Evolutionary conservation across 2,113 vertebrate species (phyloP), one percentile per base, ranked within the genome.

Genomic region (Odocoileus virginianus): DNA sequence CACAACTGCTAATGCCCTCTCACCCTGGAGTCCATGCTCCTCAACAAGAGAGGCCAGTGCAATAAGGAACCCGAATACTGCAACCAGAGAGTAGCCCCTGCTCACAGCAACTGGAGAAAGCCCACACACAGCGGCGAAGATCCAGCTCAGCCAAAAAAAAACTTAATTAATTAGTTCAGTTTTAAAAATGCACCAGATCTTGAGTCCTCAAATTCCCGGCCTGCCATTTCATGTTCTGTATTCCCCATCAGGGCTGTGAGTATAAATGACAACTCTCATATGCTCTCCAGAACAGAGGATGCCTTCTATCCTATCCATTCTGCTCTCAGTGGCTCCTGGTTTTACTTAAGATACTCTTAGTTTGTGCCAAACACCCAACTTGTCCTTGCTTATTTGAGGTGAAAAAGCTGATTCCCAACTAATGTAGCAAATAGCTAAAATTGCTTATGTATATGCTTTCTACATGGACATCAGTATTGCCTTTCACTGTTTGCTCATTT

Each of bases 301-400:
- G 0, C 28, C 36, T 67, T 43, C 28, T 47, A 58, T 5, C 27
- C 10, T n/a, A 45, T n/a, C 43, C 7, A 55, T 84, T 45, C 36
- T 84, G 23, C 23, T 71, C 91, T 83, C 11, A n/a, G 54, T 58
- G 13, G 57, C 45, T 89, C 16, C 60, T 94, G 74, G 57, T 92
- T 97, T 87, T 84, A 61, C 43, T 90, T 93, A 58, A 30, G 33
- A 45, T 57, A 21, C 28, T 78, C 23, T 82, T 6, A 78, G 88
- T 19, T 43, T 33, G 10, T 52, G 27, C 10, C 90, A 97, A 61
- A 28, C 52, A 89, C 4, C 13, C 23, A 90, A 82, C 17, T 85
- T 91, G 16, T 50, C 71, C 40, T 97, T 23, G 33, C 10, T 97
- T 87, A 95, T 79, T 94, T 94, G 92, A 86, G 36, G 5, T 87